Percentiles rank a stretch among this genome's conserved stretches.
phyloP scores from a whole-genome alignment of 2,888 invertebrate species.

The Salpingus planirostris region DNA sequence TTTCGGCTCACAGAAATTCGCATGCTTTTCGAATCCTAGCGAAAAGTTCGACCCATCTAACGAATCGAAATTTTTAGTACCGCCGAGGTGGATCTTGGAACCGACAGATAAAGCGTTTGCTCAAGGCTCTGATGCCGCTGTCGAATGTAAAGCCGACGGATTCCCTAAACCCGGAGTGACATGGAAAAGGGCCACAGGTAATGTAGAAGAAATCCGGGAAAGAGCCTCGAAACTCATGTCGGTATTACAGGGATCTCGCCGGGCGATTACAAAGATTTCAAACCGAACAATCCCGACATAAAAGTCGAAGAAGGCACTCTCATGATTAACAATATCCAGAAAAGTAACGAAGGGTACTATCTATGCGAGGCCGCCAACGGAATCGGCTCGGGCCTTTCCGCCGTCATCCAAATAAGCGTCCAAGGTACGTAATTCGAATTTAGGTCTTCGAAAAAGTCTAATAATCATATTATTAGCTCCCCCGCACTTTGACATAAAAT shows the following conservation, averaged over 20 bases:
- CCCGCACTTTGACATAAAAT: slow-evolving; percentile 87
- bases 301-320: slow-evolving; percentile 92
- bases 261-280: slow-evolving; percentile 88
- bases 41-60: slow-evolving; percentile 5
- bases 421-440: slow-evolving; percentile 55
- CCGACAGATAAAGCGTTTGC: slow-evolving; percentile 93
- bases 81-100: slow-evolving; percentile 92
- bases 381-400: slow-evolving; percentile 89
- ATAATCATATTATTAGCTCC: slow-evolving; percentile 52
- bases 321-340: slow-evolving; percentile 81
- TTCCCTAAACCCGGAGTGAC: slow-evolving; percentile 90
- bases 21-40: too few relatives aligned
- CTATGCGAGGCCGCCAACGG: slow-evolving; percentile 94
- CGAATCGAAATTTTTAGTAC: slow-evolving; percentile 52
- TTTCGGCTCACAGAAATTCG: too few relatives aligned
- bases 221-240: slow-evolving; percentile 12
- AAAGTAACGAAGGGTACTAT: slow-evolving; percentile 90
- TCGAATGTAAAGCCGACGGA: slow-evolving; percentile 93
- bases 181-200: slow-evolving; percentile 94
- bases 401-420: slow-evolving; percentile 87
- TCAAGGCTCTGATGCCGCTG: slow-evolving; percentile 86
- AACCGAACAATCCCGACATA: slow-evolving; percentile 81
- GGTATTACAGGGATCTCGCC: slow-evolving; percentile 68
- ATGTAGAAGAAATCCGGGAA: too few relatives aligned
- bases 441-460: background rate